Evolutionary conservation across 1,140 invertebrate genomes (phyloP), one percentile per base, ranked within the genome.

Genomic region (Branchinecta lindahli): DNA sequence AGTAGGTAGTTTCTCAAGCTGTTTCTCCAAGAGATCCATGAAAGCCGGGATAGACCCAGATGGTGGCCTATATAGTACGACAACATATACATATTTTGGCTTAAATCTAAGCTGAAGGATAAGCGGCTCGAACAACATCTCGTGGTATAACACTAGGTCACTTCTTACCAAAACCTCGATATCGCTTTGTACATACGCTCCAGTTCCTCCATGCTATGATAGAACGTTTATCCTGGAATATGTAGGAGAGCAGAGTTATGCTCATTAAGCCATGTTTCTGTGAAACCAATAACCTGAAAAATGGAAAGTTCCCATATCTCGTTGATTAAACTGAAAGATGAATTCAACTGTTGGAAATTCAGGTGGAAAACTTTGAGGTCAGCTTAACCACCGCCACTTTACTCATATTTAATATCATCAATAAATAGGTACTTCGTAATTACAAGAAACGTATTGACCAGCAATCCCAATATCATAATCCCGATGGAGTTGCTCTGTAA

Each of bases 281-380:
- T 52, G 47, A 52, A n/a, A 52, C 47, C 47, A 52, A 52, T 52
- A 52, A 52, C 47, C 47, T 52, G 47, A 52, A 52, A 52, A 52
- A 52, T 52, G 47, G 47, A 52, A 52, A 52, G 47, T 52, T 52
- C 47, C 9, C 47, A 52, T 52, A 52, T 52, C 47, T 52, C 47
- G 47, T n/a, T 52, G 9, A 52, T 52, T 9, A 52, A 52, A 52
- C n/a, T 52, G n/a, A 52, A 52, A 52, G 47, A 52, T 52, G 47
- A 52, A 52, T 52, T 52, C 47, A 52, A 52, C 9, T n/a, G 9
- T n/a, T 52, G n/a, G 47, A 9, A 52, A n/a, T 52, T 52, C 9
- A 52, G 47, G n/a, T 52, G 9, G 47, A 52, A 52, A 52, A 52
- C 47, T 52, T n/a, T 52, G 47, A 52, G 47, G n/a, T 52, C 47